These are phyloP conservation scores for Archivesica marissinica DNA, from an alignment of 1,140 invertebrate genomes.

Conservation along the genomic window DNA sequence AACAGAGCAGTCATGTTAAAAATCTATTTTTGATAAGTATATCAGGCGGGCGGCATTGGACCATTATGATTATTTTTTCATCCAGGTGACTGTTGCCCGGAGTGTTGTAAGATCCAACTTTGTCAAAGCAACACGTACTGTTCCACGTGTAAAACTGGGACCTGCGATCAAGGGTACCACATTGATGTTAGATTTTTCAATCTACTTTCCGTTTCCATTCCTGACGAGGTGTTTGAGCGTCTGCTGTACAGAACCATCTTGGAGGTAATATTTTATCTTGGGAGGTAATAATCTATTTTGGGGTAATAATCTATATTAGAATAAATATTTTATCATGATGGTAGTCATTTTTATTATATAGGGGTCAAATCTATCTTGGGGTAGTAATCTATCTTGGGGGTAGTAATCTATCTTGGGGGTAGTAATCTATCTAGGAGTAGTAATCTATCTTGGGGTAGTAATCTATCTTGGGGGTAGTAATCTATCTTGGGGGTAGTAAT, in stretches of 20 bases:
- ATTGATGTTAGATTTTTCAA: conserved; percentile 63
- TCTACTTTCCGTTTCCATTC: conserved; percentile 56
- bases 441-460: too few relatives aligned
- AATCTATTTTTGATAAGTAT: too few relatives aligned
- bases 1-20: too few relatives aligned
- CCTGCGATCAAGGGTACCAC: conserved; percentile 55
- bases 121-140: conserved; percentile 61
- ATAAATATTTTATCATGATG: too few relatives aligned
- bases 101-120: conserved; percentile 48
- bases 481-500: too few relatives aligned
- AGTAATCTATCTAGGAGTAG: too few relatives aligned
- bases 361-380: not conserved
- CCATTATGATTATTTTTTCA: not conserved
- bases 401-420: too few relatives aligned
- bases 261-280: conserved; percentile 25
- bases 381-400: too few relatives aligned
- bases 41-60: too few relatives aligned
- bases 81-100: conserved; percentile 66
- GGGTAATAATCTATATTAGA: not conserved
- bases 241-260: conserved; percentile 56
- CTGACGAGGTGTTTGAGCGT: conserved; percentile 61
- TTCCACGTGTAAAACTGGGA: conserved; percentile 25
- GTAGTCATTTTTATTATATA: not conserved
- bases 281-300: not conserved
- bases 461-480: too few relatives aligned